A percentile compares a stretch with the other conserved stretches of the same genome.
Conservation (phyloP, 1,140 invertebrate genomes). For the Lordiphosa clarofinis region DNA sequence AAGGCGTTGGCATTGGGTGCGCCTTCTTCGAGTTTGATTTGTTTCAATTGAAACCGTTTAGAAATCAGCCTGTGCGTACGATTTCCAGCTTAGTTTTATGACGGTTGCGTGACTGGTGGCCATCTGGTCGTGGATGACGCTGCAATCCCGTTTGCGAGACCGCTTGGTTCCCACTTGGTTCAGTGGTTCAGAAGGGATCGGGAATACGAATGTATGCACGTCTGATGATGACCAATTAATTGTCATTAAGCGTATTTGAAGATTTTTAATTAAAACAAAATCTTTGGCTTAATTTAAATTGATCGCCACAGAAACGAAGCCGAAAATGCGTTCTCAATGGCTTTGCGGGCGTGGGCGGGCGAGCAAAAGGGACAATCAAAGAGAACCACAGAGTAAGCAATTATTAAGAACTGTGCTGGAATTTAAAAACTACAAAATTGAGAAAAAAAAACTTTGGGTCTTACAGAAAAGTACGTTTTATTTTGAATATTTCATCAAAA, state of each 20-base stretch:
- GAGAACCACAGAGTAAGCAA: neutral
- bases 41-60: constrained; percentile 53
- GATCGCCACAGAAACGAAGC: constrained; percentile 40
- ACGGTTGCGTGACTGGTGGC: constrained; percentile 66
- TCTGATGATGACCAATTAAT: constrained; percentile 69
- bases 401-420: too few relatives aligned
- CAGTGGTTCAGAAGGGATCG: constrained; percentile 19
- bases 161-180: constrained; percentile 10
- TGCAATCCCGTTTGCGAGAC: constrained; percentile 21
- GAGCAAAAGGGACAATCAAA: neutral
- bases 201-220: constrained; percentile 23
- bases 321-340: constrained; percentile 50
- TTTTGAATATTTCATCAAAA: neutral
- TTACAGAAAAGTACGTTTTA: too few relatives aligned
- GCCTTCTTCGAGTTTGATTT: constrained; percentile 52
- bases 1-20: constrained; percentile 14
- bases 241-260: constrained; percentile 77
- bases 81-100: constrained; percentile 44
- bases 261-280: constrained; percentile 77
- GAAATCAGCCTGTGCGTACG: constrained; percentile 38
- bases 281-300: constrained; percentile 76
- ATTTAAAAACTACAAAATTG: too few relatives aligned
- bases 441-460: too few relatives aligned
- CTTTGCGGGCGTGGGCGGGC: constrained; percentile 31
- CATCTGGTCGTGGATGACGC: constrained; percentile 46